phyloP scores from a whole-genome alignment of 53 echinoderm and acorn worm species.

The Arbacia lixula region DNA sequence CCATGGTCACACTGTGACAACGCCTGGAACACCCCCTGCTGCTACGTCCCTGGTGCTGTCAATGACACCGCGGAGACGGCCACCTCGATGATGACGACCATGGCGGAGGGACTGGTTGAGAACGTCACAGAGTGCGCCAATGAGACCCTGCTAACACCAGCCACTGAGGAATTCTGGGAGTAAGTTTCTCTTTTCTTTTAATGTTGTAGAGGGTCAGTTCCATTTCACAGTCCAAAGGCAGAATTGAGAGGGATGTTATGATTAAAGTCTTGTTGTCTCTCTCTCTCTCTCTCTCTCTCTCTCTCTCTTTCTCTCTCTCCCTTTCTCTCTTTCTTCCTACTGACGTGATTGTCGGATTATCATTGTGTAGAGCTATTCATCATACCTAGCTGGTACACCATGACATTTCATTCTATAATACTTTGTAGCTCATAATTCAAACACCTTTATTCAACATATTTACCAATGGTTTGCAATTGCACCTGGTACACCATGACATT shows the following conservation, averaged over 20 bases:
- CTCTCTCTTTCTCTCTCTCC: not conserved
- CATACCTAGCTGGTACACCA: no score
- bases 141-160: conserved; percentile 15
- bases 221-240: not conserved
- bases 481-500: no score
- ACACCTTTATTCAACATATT: no score
- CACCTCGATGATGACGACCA: not conserved
- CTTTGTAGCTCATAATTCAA: no score
- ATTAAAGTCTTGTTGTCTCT: not conserved
- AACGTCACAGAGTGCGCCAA: conserved; percentile 32
- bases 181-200: conserved; percentile 57
- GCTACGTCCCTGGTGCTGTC: conserved; percentile 66
- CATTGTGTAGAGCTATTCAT: not conserved
- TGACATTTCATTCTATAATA: no score
- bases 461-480: no score
- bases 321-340: not conserved
- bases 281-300: not conserved
- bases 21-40: conserved; percentile 79
- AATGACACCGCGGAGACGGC: not conserved
- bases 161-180: conserved; percentile 96
- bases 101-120: not conserved
- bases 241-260: not conserved
- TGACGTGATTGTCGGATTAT: not conserved
- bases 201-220: not conserved
- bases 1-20: conserved; percentile 96